phyloP scores from a whole-genome alignment of 1,140 invertebrate genomes.

The Drosophila virilis region DNA sequence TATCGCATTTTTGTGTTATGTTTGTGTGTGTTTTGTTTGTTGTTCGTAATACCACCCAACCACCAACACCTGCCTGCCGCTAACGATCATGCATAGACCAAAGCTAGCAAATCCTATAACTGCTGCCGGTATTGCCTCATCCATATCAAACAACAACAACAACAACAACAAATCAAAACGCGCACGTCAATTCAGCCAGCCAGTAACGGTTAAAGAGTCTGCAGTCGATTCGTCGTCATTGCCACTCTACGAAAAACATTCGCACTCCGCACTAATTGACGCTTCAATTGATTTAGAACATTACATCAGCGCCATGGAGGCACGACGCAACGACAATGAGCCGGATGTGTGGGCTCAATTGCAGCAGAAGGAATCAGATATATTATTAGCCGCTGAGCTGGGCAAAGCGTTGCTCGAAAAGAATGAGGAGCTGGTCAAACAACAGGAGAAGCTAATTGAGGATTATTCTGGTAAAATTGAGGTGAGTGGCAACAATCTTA shows the following conservation, averaged over 20 bases:
- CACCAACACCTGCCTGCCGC: conserved; percentile 39
- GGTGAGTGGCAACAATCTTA: conserved; percentile 86
- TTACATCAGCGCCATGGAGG: conserved; percentile 86
- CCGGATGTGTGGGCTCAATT: conserved; percentile 92
- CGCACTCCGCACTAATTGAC: conserved; percentile 66
- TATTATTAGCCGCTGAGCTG: conserved; percentile 96
- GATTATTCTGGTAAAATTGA: conserved; percentile 96
- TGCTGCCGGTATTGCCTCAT: conserved; percentile 79
- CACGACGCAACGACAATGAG: conserved; percentile 84
- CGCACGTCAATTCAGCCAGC: conserved; percentile 39
- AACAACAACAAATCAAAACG: conserved; percentile 44
- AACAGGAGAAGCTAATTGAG: conserved; percentile 93
- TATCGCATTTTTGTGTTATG: conserved; percentile 64
- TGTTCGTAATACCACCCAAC: conserved; percentile 61
- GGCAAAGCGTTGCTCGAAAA: conserved; percentile 97
- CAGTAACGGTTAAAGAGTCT: conserved; percentile 44
- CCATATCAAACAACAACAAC: conserved; percentile 73
- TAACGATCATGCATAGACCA: conserved; percentile 83
- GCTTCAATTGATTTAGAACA: conserved; percentile 85
- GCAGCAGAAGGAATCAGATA: conserved; percentile 96
- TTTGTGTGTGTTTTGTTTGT: conserved; percentile 63
- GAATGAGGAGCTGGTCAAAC: conserved; percentile 95
- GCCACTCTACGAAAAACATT: conserved; percentile 54
- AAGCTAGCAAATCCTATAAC: conserved; percentile 77
- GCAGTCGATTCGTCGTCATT: conserved; percentile 25